Evolutionary conservation across 1,140 invertebrate genomes (phyloP), one percentile per base, ranked within the genome.

Genomic region (Augochlora pura): DNA sequence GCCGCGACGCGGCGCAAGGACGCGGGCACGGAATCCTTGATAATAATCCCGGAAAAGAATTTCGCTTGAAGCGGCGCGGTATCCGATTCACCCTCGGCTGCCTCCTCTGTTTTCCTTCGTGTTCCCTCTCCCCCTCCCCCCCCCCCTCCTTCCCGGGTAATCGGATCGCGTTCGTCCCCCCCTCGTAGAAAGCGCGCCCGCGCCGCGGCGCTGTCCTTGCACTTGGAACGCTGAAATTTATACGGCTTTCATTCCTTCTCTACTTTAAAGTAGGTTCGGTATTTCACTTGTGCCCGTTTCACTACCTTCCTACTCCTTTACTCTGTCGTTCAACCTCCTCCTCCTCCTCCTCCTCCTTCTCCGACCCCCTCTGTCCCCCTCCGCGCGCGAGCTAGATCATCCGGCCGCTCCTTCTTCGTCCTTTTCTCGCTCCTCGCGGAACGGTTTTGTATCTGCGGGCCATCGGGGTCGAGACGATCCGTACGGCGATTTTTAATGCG

Each of bases 191-290:
- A 79, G 71, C 71, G 54, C 23, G n/a, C n/a, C n/a, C n/a, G n/a
- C n/a, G n/a, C 42, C 60, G 54, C 21, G 54, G 21, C 8, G 54
- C 18, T 49, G 77, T 74, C 77, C 77, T 79, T 79, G 71, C 77
- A 74, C 77, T 79, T 74, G 63, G 64, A 32, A 62, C 74, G 54
- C 18, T 65, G 49, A 66, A 74, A 79, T 79, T 79, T 49, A 74
- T 79, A 66, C 76, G 62, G 77, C 70, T 65, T 79, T 79, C 77
- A 79, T 73, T 72, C 62, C 27, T 65, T 46, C 7, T 63, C 49
- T 39, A 59, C 62, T 66, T 52, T 67, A 49, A 79, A 74, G 77
- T 79, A 73, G 77, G 77, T 79, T 73, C 25, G 10, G 54, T 74
- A 71, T 79, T 79, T 79, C 71, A 74, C 77, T 67, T 38, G 63